phyloP scores from a whole-genome alignment of 2,888 invertebrate genomes.

The Sthenelais limicola region DNA sequence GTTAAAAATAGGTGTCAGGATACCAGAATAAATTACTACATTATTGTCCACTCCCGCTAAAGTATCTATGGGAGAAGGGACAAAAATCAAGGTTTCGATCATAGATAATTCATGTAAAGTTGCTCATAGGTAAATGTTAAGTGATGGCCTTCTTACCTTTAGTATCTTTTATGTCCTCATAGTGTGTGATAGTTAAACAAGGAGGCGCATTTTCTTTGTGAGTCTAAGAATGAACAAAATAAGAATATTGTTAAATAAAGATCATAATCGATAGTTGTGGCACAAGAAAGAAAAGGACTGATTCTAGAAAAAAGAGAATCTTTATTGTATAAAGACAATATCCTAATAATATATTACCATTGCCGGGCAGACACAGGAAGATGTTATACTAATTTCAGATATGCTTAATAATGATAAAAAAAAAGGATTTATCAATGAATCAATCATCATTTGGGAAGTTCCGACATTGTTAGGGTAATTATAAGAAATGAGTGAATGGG shows the following conservation, averaged over 20 bases:
- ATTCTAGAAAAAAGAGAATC: no score
- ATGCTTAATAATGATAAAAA: no score
- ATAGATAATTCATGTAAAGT: background rate
- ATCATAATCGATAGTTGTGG: background rate
- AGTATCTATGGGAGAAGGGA: background rate
- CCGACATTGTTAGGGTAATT: no score
- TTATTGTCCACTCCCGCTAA: background rate
- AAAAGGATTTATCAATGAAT: no score
- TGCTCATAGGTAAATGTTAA: background rate
- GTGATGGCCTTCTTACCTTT: constrained; percentile 58
- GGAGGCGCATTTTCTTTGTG: constrained; percentile 67
- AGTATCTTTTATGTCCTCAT: constrained; percentile 64
- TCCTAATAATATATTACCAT: no score
- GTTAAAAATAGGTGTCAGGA: background rate
- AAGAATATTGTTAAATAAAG: background rate
- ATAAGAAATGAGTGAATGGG: no score
- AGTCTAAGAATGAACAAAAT: constrained; percentile 58
- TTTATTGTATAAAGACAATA: no score
- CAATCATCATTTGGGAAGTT: no score
- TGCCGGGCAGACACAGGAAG: no score
- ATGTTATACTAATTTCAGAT: no score
- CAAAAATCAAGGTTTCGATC: background rate
- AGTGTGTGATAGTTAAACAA: constrained; percentile 66
- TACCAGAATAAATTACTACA: no score
- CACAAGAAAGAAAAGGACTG: background rate